Evolutionary conservation across 2,888 invertebrate genomes (phyloP), one percentile per base, ranked within the genome.

Genomic region (Plusia festucae): DNA sequence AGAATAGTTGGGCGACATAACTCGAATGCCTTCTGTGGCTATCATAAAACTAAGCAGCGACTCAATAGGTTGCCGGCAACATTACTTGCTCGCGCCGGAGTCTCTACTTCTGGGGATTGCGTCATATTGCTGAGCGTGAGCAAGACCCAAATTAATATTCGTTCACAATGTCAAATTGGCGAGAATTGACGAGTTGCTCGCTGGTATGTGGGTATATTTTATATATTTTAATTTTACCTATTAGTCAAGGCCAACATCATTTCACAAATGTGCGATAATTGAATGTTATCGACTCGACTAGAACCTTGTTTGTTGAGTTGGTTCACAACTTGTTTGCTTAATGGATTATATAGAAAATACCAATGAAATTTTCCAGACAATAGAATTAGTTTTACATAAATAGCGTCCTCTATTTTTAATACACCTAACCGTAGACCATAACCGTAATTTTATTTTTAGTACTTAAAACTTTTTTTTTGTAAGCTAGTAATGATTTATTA

Each of bases 51-150:
- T 75, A 70, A 73, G 61, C 74, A 73, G 61, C 74, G 68, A 68
- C 66, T 70, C 53, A 69, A 72, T 77, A 66, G 70, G 81, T 77
- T 71, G 70, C 64, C 62, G 72, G 70, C 70, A 61, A 78, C 69
- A 67, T 68, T 78, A 68, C 62, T 82, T 79, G 74, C 71, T 77
- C 78, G 73, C 76, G 77, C 83, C 70, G 77, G 76, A 78, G 73
- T 77, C 78, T 72, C 83, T 81, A 83, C 81, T 84, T 85, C 72
- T 82, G 79, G 70, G 68, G 79, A 85, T 89, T 88, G 83, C 89
- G 86, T 89, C 88, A 89, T 82, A 61, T 68, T 76, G 61, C 59
- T 64, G 57, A 84, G 73, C 76, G 75, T 72, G 81, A 81, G 74
- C 80, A 66, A 78, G 73, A 61, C 78, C 72, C 66, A 76, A 83